Conservation (phyloP, 2,888 invertebrate genomes). For the Chironomus riparius region DNA sequence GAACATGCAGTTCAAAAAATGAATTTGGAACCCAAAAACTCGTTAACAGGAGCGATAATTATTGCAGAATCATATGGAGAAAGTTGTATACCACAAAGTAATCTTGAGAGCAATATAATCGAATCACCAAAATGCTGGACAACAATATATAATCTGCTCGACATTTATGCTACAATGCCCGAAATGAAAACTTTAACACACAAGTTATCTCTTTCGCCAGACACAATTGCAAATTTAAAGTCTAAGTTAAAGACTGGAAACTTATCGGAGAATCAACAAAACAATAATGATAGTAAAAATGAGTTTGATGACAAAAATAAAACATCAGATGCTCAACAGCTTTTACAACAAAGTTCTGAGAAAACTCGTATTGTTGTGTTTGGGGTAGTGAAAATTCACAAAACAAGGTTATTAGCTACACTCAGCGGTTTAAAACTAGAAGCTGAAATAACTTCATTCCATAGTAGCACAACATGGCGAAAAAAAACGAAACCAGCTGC, state of each 20-base stretch:
- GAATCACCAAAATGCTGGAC: constrained; percentile 77
- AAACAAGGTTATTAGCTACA: constrained; percentile 77
- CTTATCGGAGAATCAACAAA: constrained; percentile 18
- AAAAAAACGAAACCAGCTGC: constrained; percentile 65
- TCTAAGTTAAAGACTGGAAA: constrained; percentile 51
- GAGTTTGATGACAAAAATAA: constrained; percentile 48
- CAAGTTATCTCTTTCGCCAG: constrained; percentile 61
- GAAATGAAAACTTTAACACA: constrained; percentile 88
- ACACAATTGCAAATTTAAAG: constrained; percentile 61
- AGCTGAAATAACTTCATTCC: constrained; percentile 84
- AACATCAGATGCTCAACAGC: constrained; percentile 37
- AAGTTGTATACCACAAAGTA: not conserved
- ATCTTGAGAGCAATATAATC: constrained; percentile 32
- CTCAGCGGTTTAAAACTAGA: constrained; percentile 89
- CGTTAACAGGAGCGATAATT: constrained; percentile 35
- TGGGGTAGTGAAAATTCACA: constrained; percentile 78
- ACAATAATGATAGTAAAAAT: constrained; percentile 23
- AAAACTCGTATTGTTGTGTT: constrained; percentile 73
- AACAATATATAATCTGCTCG: constrained; percentile 83
- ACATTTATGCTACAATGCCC: constrained; percentile 88
- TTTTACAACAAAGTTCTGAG: constrained; percentile 45
- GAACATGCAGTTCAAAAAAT: constrained; percentile 36
- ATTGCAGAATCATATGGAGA: constrained; percentile 28
- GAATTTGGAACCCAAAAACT: constrained; percentile 39
- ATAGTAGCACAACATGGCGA: constrained; percentile 85